Evolutionary conservation across 2,797 vertebrate species (phyloP).

Genomic region (Danio choprae): DNA sequence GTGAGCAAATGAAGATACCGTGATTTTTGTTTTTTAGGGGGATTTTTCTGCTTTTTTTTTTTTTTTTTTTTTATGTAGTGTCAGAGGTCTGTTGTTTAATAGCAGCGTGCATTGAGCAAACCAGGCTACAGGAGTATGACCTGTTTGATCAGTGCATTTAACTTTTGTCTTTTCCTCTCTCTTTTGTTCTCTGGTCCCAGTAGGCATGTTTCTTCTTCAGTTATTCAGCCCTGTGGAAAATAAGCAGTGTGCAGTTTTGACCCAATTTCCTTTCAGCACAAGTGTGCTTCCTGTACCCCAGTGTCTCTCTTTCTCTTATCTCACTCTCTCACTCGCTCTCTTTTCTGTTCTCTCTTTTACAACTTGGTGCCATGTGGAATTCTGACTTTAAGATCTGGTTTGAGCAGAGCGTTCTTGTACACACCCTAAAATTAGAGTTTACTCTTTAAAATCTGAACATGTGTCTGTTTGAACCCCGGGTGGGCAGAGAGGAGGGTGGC

Average conservation of each 20-base stretch:
- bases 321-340: background rate
- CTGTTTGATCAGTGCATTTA: background rate
- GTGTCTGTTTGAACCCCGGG: slow-evolving; percentile 25
- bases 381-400: background rate
- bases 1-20: background rate
- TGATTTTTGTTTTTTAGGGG: background rate
- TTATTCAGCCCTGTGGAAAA: slow-evolving; percentile 44
- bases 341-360: background rate
- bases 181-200: slow-evolving; percentile 17
- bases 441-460: background rate
- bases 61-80: background rate
- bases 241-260: slow-evolving; percentile 64
- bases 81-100: background rate
- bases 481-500: slow-evolving; percentile 5
- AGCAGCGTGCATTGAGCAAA: background rate
- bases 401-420: background rate
- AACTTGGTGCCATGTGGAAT: background rate
- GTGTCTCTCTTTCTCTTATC: background rate
- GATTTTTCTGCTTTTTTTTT: too few relatives aligned
- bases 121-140: background rate
- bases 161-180: background rate
- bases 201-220: slow-evolving; percentile 33
- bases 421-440: slow-evolving; percentile 7
- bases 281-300: slow-evolving; percentile 58
- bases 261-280: slow-evolving; percentile 70